Conservation (phyloP, 1,140 invertebrate species). For the Aphaenogaster rudis region DNA sequence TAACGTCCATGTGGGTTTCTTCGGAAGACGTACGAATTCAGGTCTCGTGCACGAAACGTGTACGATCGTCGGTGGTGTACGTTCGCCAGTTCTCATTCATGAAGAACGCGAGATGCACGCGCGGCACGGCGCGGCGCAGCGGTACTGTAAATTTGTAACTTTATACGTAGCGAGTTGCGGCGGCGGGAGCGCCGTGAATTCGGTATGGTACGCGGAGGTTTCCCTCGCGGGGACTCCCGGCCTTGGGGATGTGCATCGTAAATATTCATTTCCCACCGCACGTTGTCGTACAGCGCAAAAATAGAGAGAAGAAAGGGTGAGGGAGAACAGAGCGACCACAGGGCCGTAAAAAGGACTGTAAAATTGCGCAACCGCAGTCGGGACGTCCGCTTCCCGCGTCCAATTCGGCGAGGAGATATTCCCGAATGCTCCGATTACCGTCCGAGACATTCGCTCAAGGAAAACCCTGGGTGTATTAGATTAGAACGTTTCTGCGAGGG, state of each 20-base stretch:
- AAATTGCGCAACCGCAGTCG: slow-evolving; percentile 45
- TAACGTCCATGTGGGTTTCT: background rate
- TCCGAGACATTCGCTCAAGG: background rate
- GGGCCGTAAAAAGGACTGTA: slow-evolving; percentile 65
- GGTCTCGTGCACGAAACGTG: slow-evolving; percentile 33
- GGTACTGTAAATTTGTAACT: slow-evolving; percentile 72
- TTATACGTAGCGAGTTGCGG: slow-evolving; percentile 52
- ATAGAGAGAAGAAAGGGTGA: background rate
- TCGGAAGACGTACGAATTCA: background rate
- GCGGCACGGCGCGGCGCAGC: background rate
- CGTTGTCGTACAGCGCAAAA: slow-evolving; percentile 43
- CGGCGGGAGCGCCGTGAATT: slow-evolving; percentile 64
- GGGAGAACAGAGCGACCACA: background rate
- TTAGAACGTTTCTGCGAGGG: slow-evolving; percentile 6
- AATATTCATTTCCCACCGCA: slow-evolving; percentile 67
- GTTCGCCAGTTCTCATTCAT: slow-evolving; percentile 31
- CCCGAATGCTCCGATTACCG: background rate
- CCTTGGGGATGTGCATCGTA: slow-evolving; percentile 49
- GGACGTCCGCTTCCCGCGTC: background rate
- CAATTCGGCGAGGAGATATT: slow-evolving; percentile 22
- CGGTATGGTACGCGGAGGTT: slow-evolving; percentile 19
- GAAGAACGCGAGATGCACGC: background rate
- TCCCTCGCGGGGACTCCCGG: slow-evolving; percentile 9
- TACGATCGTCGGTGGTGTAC: background rate
- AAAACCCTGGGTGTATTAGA: slow-evolving; percentile 1